Conservation (phyloP, 2,113 vertebrate species). For the Serilophus lunatus region DNA sequence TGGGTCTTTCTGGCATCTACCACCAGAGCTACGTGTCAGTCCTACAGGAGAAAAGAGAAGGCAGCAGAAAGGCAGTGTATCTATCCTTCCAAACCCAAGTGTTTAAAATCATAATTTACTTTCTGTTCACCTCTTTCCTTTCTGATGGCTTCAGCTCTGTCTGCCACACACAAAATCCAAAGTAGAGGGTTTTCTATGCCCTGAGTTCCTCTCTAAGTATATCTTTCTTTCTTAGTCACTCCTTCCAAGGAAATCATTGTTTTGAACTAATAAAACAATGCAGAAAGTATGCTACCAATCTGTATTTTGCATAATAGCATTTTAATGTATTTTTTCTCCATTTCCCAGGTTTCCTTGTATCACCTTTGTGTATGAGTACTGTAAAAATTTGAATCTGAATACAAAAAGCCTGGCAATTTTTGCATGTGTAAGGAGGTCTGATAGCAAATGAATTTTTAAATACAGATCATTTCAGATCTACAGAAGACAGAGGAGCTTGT, state of each 20-base stretch:
- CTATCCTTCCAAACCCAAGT: neutral
- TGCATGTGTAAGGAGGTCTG: neutral
- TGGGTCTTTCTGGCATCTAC: neutral
- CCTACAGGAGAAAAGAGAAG: neutral
- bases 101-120: neutral
- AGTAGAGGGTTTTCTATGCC: neutral
- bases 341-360: neutral
- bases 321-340: neutral
- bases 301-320: neutral
- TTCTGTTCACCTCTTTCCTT: neutral
- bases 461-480: neutral
- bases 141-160: neutral
- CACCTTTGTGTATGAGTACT: neutral
- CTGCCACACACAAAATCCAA: neutral
- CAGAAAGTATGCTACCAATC: neutral
- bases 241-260: neutral
- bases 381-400: neutral
- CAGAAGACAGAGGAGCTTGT: neutral
- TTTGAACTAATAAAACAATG: neutral
- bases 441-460: neutral
- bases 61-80: neutral
- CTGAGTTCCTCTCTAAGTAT: neutral
- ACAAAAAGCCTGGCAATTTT: neutral
- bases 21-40: neutral
- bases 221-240: neutral